Conservation (phyloP, 2,113 vertebrate species). For the Scortum barcoo region DNA sequence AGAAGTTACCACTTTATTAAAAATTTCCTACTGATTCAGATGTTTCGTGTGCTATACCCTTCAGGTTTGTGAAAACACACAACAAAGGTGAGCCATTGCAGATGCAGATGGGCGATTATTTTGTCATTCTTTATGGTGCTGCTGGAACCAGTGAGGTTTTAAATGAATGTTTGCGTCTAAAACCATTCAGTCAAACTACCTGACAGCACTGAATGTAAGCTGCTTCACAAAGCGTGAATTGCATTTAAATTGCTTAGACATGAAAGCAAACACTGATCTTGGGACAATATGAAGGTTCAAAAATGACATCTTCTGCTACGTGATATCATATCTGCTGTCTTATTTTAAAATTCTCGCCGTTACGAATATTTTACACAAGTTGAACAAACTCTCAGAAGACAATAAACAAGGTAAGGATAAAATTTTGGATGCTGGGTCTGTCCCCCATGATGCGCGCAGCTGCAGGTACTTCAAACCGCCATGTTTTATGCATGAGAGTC, state of each 20-base stretch:
- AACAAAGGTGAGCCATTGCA: neutral
- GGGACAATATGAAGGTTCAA: neutral
- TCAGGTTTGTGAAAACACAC: no score
- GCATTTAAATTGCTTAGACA: neutral
- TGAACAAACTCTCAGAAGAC: slow-evolving; percentile 48
- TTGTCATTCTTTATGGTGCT: neutral
- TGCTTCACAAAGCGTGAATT: neutral
- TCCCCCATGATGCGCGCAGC: slow-evolving; percentile 34
- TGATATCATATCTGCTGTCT: slow-evolving; percentile 8
- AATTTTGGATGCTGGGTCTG: slow-evolving; percentile 53
- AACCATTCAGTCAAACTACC: slow-evolving; percentile 3
- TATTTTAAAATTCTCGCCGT: slow-evolving; percentile 42
- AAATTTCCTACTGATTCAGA: no score
- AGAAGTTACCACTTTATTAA: no score
- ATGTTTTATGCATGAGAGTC: slow-evolving; percentile 71
- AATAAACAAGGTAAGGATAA: slow-evolving; percentile 55
- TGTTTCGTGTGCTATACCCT: no score
- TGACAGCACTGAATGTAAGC: neutral
- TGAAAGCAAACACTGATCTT: slow-evolving; percentile 13
- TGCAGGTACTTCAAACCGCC: slow-evolving; percentile 46
- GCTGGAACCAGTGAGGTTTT: neutral
- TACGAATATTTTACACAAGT: slow-evolving; percentile 51
- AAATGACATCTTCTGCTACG: neutral
- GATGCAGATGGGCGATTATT: neutral
- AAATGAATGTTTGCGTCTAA: neutral